Conservation (phyloP, 2,888 invertebrate species). For the Drosophila pullipes region DNA sequence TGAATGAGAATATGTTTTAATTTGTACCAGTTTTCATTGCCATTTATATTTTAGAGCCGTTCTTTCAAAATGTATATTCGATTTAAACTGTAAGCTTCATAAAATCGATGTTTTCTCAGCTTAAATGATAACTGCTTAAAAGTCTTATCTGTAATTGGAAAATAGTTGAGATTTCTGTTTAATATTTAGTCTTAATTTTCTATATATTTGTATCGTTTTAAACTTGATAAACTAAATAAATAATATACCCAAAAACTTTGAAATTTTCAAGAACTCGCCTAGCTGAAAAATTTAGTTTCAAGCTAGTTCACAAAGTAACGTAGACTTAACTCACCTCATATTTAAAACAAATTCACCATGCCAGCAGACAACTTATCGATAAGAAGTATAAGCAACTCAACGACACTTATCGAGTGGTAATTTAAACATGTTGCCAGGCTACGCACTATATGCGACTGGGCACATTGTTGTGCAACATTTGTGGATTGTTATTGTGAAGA, state of each 20-base stretch:
- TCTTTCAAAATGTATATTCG: background rate
- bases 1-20: background rate
- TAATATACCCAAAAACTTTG: background rate
- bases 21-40: background rate
- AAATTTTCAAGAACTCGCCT: background rate
- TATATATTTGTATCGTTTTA: conserved; percentile 2
- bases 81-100: background rate
- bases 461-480: conserved; percentile 52
- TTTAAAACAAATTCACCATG: background rate
- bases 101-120: background rate
- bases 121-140: background rate
- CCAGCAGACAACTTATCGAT: background rate
- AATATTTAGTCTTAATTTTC: background rate
- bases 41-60: conserved; percentile 2
- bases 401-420: background rate
- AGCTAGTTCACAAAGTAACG: conserved; percentile 12
- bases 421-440: conserved; percentile 40
- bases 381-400: conserved; percentile 6
- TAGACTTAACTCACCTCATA: background rate
- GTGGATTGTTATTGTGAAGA: conserved; percentile 39
- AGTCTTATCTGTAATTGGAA: background rate
- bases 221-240: background rate
- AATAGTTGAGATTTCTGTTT: background rate
- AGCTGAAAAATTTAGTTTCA: background rate
- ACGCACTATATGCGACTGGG: conserved; percentile 1